Evolutionary conservation across 2,888 invertebrate genomes (phyloP).

Genomic region (Yponomeuta malinellus): DNA sequence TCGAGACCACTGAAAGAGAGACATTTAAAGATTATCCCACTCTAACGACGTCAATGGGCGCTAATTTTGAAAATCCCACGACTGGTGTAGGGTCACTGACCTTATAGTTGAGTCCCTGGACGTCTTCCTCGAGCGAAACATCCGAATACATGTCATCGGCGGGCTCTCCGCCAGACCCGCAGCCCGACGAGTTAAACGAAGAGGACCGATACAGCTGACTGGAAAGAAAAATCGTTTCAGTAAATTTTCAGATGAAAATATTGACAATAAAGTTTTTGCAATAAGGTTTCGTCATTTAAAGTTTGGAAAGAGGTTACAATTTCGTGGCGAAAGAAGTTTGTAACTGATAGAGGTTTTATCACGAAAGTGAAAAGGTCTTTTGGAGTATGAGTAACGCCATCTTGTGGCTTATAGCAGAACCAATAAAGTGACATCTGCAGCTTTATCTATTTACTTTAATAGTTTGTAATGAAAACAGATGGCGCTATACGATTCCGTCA

Average conservation of each 20-base stretch:
- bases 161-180: conserved; percentile 93
- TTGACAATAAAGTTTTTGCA: too few relatives aligned
- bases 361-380: not conserved
- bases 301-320: too few relatives aligned
- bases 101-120: conserved; percentile 95
- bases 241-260: conserved; percentile 18
- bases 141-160: conserved; percentile 97
- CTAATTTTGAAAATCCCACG: too few relatives aligned
- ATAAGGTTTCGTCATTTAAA: too few relatives aligned
- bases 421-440: conserved; percentile 1
- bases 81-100: conserved; percentile 61
- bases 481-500: conserved; percentile 31
- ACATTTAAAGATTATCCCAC: too few relatives aligned
- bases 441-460: conserved; percentile 1
- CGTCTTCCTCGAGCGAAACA: conserved; percentile 93
- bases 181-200: conserved; percentile 94
- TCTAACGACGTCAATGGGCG: too few relatives aligned
- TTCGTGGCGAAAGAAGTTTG: too few relatives aligned
- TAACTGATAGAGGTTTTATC: too few relatives aligned
- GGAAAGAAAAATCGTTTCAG: conserved; percentile 42
- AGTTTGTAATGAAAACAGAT: conserved; percentile 32
- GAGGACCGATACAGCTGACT: conserved; percentile 94
- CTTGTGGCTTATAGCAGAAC: conserved; percentile 24
- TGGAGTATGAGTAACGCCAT: conserved; percentile 30
- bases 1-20: too few relatives aligned